Conservation (phyloP, 2,113 vertebrate species). For the Dendrocopos noguchii region DNA sequence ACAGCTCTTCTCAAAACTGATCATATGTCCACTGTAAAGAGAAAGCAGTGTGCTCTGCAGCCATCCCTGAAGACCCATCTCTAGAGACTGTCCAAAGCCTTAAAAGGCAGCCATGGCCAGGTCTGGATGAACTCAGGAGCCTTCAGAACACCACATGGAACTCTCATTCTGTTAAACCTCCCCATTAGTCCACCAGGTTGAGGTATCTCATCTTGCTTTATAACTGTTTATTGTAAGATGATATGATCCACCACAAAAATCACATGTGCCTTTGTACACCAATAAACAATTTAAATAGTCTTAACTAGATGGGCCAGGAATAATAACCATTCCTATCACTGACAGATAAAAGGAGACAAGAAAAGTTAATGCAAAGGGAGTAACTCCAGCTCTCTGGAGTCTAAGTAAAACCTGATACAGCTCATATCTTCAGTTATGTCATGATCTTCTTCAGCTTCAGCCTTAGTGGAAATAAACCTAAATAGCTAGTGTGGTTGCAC, state of each 20-base stretch:
- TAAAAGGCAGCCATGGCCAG: neutral
- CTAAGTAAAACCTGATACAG: neutral
- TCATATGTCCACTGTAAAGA: neutral
- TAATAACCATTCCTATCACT: conserved; percentile 39
- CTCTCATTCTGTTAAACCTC: conserved; percentile 14
- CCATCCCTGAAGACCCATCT: neutral
- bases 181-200: conserved; percentile 3
- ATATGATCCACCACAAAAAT: conserved; percentile 21
- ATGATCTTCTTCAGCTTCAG: neutral
- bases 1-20: neutral
- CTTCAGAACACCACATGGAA: neutral
- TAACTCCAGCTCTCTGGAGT: conserved; percentile 10
- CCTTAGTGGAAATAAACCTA: conserved; percentile 18
- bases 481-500: neutral
- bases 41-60: neutral
- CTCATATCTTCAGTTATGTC: neutral
- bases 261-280: neutral
- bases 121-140: neutral
- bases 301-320: neutral
- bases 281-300: conserved; percentile 53
- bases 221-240: conserved; percentile 41
- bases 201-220: neutral
- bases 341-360: conserved; percentile 24
- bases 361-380: conserved; percentile 22
- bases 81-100: neutral